Evolutionary conservation across 2,888 invertebrate species (phyloP).

Genomic region (Drosophila ustulata): DNA sequence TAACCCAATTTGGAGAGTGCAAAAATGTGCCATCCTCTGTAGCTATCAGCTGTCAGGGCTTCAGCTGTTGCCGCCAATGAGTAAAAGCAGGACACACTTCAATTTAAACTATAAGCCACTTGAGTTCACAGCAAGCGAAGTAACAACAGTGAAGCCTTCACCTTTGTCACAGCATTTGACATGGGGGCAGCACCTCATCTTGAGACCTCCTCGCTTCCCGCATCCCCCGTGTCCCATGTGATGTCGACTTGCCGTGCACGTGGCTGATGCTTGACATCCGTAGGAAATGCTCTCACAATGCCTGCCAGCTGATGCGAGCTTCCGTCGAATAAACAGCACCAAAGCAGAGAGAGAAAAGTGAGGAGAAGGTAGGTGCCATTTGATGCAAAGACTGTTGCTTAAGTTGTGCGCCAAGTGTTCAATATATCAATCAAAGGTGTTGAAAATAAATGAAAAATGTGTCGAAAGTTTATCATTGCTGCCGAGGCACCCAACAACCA

Average conservation of each 20-base stretch:
- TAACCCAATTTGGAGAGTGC: slow-evolving; percentile 9
- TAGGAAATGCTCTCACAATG: slow-evolving; percentile 62
- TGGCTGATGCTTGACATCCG: slow-evolving; percentile 45
- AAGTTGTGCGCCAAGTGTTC: slow-evolving; percentile 73
- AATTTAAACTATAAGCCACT: slow-evolving; percentile 61
- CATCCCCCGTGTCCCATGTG: neutral
- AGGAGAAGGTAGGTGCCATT: slow-evolving; percentile 24
- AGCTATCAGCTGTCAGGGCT: slow-evolving; percentile 14
- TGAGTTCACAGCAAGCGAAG: slow-evolving; percentile 27
- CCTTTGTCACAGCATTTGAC: slow-evolving; percentile 73
- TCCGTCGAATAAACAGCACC: slow-evolving; percentile 49
- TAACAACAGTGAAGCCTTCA: slow-evolving; percentile 37
- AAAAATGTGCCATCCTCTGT: neutral
- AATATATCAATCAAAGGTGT: slow-evolving; percentile 83
- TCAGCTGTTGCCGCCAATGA: slow-evolving; percentile 17
- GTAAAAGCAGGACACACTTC: slow-evolving; percentile 36
- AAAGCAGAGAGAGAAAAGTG: neutral
- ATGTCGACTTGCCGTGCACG: neutral
- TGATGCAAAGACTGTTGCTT: slow-evolving; percentile 65
- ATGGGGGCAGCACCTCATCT: slow-evolving; percentile 37
- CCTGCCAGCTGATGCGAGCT: slow-evolving; percentile 66
- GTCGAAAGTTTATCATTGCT: slow-evolving; percentile 81
- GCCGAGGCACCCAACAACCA: slow-evolving; percentile 37
- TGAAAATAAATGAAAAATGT: slow-evolving; percentile 83
- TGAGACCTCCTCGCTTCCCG: neutral